A percentile compares a stretch with the other conserved stretches of the same genome.
Evolutionary conservation across 2,888 invertebrate species (phyloP).

Genomic region (Alcis repandata): DNA sequence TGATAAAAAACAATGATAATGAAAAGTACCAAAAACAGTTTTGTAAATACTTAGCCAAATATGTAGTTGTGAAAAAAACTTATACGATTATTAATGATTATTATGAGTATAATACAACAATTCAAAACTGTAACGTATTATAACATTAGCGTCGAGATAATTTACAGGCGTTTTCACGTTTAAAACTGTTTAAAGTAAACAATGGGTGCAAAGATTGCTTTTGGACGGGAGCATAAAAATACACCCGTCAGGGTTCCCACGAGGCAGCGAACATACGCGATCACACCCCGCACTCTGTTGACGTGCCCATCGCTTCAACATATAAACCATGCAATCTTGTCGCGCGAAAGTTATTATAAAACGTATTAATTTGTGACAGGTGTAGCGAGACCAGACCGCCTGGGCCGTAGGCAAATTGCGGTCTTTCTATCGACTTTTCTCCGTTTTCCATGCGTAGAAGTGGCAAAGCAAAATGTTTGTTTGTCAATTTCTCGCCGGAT

Average conservation of each 20-base stretch:
- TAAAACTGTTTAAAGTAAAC: conserved; percentile 33
- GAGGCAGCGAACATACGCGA: background rate
- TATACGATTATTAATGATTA: conserved; percentile 23
- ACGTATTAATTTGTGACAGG: too few species aligned
- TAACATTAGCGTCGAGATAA: conserved; percentile 21
- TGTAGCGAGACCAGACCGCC: too few species aligned
- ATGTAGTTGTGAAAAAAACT: background rate
- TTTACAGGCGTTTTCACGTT: conserved; percentile 25
- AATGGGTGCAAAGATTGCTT: conserved; percentile 20
- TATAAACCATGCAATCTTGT: too few species aligned
- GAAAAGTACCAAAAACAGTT: too few species aligned
- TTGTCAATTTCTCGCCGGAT: too few species aligned
- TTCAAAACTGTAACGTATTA: conserved; percentile 11
- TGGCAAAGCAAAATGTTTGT: too few species aligned
- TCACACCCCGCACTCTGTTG: background rate
- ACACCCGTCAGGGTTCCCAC: conserved; percentile 27
- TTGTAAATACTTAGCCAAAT: background rate
- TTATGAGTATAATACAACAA: conserved; percentile 25
- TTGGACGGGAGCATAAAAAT: conserved; percentile 24
- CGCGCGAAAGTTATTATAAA: too few species aligned
- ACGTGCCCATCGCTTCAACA: background rate
- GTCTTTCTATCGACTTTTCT: too few species aligned
- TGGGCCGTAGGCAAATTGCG: too few species aligned
- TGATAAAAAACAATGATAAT: too few species aligned
- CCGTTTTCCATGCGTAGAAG: too few species aligned